Evolutionary conservation across 2,888 invertebrate species (phyloP), one percentile per base, ranked within the genome.

Genomic region (Cheilosia grossa): DNA sequence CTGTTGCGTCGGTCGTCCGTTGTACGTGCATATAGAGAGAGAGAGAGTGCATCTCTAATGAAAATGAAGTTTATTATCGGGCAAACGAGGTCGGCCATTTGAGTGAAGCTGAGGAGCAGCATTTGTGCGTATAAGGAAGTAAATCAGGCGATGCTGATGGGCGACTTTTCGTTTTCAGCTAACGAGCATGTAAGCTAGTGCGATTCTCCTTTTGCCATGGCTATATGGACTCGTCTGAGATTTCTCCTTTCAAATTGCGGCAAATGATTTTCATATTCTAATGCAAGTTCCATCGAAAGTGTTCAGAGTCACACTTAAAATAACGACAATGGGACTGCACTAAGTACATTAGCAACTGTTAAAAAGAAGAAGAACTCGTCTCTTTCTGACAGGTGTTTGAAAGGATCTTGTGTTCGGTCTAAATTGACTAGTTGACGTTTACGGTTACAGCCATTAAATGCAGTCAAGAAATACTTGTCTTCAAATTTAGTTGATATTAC

Each of bases 41-140:
- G 47, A 47, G 64, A 44, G 58, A 44, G 53, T 19, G 30, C 5
- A 24, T 30, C 58, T 69, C 42, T 44, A 58, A 70, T 59, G 51
- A 64, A 79, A 80, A 51, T 66, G 77, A 82, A 72, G 53, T 82
- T 69, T 69, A 77, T 66, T 53, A 54, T 66, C 66, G 47, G 13
- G 10, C 42, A 56, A 66, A 47, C 19, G 44, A 49, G 51, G 56
- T 44, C n/a, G 19, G n/a, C 44, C 17, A 27, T 67, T 59, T 53
- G 1, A 19, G 17, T n/a, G 2, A 30, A 47, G 13, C 44, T 44
- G 59, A 73, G 66, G 58, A 61, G 47, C 66, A 74, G 30, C 66
- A 61, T 74, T 49, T 24, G 63, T 58, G 58, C 70, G 63, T 66
- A 77, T 59, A 72, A 77, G 82, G 82, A 82, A 82, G 67, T 75